Percentiles rank a stretch among this genome's conserved stretches.
Conservation (phyloP, 1,140 invertebrate genomes). For the Calephelis nemesis region DNA sequence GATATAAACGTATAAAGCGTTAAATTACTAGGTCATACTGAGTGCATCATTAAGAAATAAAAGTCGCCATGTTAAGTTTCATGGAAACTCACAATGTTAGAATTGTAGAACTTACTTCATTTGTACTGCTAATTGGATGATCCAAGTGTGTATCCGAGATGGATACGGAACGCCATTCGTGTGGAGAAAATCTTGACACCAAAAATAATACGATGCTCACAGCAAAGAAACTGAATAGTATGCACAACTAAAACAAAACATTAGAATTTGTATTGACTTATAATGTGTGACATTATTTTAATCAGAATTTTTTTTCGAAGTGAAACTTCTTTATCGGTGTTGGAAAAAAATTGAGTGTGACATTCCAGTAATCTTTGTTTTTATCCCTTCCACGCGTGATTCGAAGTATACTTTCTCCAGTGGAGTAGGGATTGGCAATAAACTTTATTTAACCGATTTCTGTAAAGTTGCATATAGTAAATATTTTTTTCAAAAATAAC, state of each 20-base stretch:
- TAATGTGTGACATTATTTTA: neutral
- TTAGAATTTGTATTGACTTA: neutral
- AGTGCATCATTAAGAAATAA: neutral
- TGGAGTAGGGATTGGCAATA: too few relatives aligned
- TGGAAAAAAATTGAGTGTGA: too few relatives aligned
- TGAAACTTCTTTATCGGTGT: too few relatives aligned
- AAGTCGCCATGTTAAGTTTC: constrained; percentile 6
- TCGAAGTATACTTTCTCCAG: too few relatives aligned
- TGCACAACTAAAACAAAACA: constrained; percentile 84
- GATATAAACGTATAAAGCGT: too few relatives aligned
- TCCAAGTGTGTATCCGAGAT: constrained; percentile 63
- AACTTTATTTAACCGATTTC: too few relatives aligned
- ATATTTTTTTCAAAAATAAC: too few relatives aligned
- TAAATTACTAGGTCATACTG: neutral
- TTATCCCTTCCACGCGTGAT: too few relatives aligned
- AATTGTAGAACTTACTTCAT: constrained; percentile 52
- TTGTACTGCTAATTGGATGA: constrained; percentile 63
- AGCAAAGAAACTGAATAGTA: constrained; percentile 97
- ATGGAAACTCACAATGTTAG: constrained; percentile 6
- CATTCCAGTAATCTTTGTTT: too few relatives aligned
- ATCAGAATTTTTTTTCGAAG: neutral
- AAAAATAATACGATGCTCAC: constrained; percentile 97
- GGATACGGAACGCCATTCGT: constrained; percentile 88
- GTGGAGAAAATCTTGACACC: constrained; percentile 96
- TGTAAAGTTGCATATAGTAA: too few relatives aligned